Evolutionary conservation across 2,888 invertebrate genomes (phyloP).

Genomic region (Acleris laterana): DNA sequence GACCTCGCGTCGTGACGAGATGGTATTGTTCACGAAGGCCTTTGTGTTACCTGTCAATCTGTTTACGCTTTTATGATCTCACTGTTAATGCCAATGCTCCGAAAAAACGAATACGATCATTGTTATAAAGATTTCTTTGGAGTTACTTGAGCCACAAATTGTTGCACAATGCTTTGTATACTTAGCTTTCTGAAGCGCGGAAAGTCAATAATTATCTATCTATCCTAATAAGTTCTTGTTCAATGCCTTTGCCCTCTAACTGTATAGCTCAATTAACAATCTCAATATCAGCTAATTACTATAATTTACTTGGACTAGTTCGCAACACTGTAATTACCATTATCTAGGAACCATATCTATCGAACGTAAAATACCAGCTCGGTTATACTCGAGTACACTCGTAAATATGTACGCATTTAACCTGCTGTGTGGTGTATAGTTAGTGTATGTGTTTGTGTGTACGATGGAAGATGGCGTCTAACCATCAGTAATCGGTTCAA

Average conservation of each 20-base stretch:
- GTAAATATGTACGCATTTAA: conserved; percentile 5
- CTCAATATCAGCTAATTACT: conserved; percentile 34
- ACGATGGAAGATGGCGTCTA: conserved; percentile 63
- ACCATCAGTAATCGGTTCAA: conserved; percentile 65
- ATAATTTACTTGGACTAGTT: conserved; percentile 28
- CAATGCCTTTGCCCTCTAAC: conserved; percentile 24
- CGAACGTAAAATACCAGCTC: conserved; percentile 44
- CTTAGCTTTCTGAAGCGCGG: conserved; percentile 12
- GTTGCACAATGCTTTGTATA: conserved; percentile 15
- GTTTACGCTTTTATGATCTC: conserved; percentile 50
- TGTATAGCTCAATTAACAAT: conserved; percentile 24
- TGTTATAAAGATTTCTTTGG: conserved; percentile 52
- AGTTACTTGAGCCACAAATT: conserved; percentile 21
- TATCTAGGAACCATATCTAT: conserved; percentile 42
- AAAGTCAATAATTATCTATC: conserved; percentile 16
- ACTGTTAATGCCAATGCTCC: conserved; percentile 56
- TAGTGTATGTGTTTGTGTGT: conserved; percentile 68
- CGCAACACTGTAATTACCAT: conserved; percentile 28
- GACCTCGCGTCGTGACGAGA: conserved; percentile 60
- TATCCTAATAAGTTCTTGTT: conserved; percentile 8
- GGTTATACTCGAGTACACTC: conserved; percentile 20
- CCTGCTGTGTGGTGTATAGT: conserved; percentile 47
- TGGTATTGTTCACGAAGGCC: conserved; percentile 61
- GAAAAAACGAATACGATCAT: conserved; percentile 25
- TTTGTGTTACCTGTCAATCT: conserved; percentile 59